Percentiles rank a stretch among this genome's conserved stretches.
Conservation (phyloP, 1,140 invertebrate genomes). For the Bombus cullumanus region DNA sequence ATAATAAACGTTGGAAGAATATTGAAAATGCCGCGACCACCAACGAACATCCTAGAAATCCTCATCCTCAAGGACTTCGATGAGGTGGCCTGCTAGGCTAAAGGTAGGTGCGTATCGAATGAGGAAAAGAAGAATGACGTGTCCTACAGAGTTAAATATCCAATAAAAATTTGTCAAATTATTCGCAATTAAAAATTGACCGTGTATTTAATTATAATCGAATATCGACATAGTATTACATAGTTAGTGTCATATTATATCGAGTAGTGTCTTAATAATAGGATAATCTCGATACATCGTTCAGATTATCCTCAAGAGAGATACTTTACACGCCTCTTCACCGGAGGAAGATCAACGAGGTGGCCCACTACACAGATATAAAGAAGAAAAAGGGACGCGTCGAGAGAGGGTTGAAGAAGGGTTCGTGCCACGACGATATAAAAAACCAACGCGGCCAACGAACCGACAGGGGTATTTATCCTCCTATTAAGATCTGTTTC, state of each 20-base stretch:
- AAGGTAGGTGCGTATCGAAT: slow-evolving; percentile 10
- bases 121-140: background rate
- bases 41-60: background rate
- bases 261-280: background rate
- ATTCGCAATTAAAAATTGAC: background rate
- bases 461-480: slow-evolving; percentile 40
- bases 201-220: background rate
- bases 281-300: slow-evolving; percentile 36
- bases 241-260: background rate
- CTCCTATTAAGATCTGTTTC: slow-evolving; percentile 29
- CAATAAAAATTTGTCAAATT: background rate
- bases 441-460: slow-evolving; percentile 24
- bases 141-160: too few relatives aligned
- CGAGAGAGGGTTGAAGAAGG: slow-evolving; percentile 53
- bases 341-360: slow-evolving; percentile 50
- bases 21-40: slow-evolving; percentile 27
- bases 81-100: slow-evolving; percentile 28
- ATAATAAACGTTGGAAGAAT: background rate
- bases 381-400: slow-evolving; percentile 51
- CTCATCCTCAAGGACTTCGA: slow-evolving; percentile 17
- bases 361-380: slow-evolving; percentile 52
- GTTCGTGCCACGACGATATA: slow-evolving; percentile 10
- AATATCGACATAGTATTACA: background rate
- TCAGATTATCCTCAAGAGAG: slow-evolving; percentile 40
- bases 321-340: slow-evolving; percentile 46